A percentile compares a stretch with the other conserved stretches of the same genome.
phyloP scores from a whole-genome alignment of 2,797 vertebrate species.

The Sebastes steindachneri region DNA sequence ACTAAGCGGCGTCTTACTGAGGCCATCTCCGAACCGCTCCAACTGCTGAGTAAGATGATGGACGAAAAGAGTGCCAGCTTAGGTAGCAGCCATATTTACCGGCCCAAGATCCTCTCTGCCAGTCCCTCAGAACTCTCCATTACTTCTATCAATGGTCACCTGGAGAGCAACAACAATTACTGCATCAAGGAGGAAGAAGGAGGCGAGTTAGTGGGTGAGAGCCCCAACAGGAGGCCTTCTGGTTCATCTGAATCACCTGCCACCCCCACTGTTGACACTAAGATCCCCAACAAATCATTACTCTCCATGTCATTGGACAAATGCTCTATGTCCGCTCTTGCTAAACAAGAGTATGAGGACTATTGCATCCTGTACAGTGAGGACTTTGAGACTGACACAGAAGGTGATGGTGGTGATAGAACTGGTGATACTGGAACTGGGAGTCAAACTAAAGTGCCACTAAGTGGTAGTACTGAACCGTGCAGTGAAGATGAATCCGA shows the following conservation, averaged over 20 bases:
- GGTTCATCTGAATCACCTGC: constrained; percentile 37
- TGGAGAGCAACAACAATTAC: constrained; percentile 93
- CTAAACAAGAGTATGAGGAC: constrained; percentile 94
- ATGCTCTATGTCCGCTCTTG: constrained; percentile 90
- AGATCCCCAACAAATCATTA: constrained; percentile 61
- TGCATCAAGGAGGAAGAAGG: constrained; percentile 97
- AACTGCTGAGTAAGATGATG: constrained; percentile 96
- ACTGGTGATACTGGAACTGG: constrained; percentile 29
- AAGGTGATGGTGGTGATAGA: constrained; percentile 64
- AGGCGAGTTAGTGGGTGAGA: constrained; percentile 84
- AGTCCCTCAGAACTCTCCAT: constrained; percentile 93
- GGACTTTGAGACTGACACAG: constrained; percentile 90
- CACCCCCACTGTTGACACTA: constrained; percentile 41
- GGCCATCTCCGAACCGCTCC: constrained; percentile 94
- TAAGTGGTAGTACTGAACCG: constrained; percentile 57
- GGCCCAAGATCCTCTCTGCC: constrained; percentile 92
- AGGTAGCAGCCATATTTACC: constrained; percentile 74
- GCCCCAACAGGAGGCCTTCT: constrained; percentile 64
- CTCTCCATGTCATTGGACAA: constrained; percentile 82
- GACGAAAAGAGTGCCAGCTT: constrained; percentile 90
- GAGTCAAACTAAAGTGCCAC: constrained; percentile 45
- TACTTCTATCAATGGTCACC: constrained; percentile 87
- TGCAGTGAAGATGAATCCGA: constrained; percentile 84
- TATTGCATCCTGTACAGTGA: constrained; percentile 92
- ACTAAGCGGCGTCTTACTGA: constrained; percentile 96